Percentiles rank a stretch among this genome's conserved stretches.
Conservation (phyloP, 2,113 vertebrate species). For the Accipiter cooperii region DNA sequence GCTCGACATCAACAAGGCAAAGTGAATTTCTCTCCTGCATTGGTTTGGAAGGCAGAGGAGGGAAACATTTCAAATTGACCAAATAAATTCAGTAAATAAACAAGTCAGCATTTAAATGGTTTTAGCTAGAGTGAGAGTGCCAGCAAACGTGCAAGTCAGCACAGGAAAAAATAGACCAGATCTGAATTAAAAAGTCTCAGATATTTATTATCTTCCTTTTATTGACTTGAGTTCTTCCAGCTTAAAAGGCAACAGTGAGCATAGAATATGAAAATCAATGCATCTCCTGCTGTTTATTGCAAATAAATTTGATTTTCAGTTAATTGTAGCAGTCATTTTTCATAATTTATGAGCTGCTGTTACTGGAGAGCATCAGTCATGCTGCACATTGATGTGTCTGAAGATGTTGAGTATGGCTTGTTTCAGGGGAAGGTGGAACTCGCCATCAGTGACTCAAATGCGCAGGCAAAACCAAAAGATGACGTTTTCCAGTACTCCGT, state of each 20-base stretch:
- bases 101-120: slow-evolving; percentile 54
- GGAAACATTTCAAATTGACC: slow-evolving; percentile 28
- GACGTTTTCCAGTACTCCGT: not conserved
- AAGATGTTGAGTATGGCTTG: not conserved
- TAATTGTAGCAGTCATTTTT: slow-evolving; percentile 66
- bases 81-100: slow-evolving; percentile 55
- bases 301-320: slow-evolving; percentile 74
- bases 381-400: not conserved
- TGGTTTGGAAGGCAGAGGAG: slow-evolving; percentile 37
- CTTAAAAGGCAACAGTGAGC: slow-evolving; percentile 52
- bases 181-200: slow-evolving; percentile 44
- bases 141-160: slow-evolving; percentile 39
- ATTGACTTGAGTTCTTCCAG: slow-evolving; percentile 51
- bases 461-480: not conserved
- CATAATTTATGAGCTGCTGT: slow-evolving; percentile 58
- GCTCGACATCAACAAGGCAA: not conserved
- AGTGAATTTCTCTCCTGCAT: not conserved
- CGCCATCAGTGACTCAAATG: not conserved
- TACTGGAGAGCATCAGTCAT: slow-evolving; percentile 14
- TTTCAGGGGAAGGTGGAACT: not conserved
- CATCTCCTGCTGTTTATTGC: slow-evolving; percentile 55
- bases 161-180: slow-evolving; percentile 53
- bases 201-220: slow-evolving; percentile 56
- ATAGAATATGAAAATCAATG: slow-evolving; percentile 67
- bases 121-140: slow-evolving; percentile 29